Conservation (phyloP, 1,140 invertebrate species). For the Temnothorax curvispinosus region DNA sequence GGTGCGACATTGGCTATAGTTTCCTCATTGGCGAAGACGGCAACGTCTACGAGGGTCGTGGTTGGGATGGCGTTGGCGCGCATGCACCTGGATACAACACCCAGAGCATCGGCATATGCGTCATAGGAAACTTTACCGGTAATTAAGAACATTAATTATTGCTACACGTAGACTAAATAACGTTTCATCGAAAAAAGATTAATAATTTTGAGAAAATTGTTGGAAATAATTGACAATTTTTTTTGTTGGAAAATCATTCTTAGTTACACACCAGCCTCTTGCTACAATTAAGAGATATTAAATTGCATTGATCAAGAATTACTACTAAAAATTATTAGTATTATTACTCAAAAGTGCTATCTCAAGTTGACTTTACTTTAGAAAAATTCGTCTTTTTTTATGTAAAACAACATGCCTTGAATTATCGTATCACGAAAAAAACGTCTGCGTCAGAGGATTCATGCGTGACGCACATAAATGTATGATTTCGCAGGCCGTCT, state of each 20-base stretch:
- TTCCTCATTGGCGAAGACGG: conserved; percentile 90
- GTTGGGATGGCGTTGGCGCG: conserved; percentile 89
- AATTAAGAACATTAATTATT: background rate
- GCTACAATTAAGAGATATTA: background rate
- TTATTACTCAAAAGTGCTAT: background rate
- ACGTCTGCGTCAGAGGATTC: background rate
- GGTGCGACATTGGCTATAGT: conserved; percentile 90
- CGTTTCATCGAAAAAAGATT: background rate
- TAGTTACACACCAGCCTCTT: background rate
- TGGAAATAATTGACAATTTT: background rate
- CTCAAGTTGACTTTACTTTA: background rate
- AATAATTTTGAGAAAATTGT: background rate
- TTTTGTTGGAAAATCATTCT: background rate
- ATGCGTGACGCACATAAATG: conserved; percentile 1
- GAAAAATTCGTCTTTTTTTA: background rate
- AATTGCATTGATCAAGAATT: background rate
- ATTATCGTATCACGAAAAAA: background rate
- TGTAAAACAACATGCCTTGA: background rate
- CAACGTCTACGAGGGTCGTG: conserved; percentile 90
- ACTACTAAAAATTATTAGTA: background rate
- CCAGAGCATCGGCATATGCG: conserved; percentile 88
- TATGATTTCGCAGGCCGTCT: conserved; percentile 81
- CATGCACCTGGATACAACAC: conserved; percentile 89
- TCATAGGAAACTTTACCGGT: conserved; percentile 86
- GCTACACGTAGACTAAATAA: background rate